These are phyloP conservation scores for Oenanthe oenanthe DNA, from an alignment of 2,113 vertebrate genomes.

Conservation along the genomic window DNA sequence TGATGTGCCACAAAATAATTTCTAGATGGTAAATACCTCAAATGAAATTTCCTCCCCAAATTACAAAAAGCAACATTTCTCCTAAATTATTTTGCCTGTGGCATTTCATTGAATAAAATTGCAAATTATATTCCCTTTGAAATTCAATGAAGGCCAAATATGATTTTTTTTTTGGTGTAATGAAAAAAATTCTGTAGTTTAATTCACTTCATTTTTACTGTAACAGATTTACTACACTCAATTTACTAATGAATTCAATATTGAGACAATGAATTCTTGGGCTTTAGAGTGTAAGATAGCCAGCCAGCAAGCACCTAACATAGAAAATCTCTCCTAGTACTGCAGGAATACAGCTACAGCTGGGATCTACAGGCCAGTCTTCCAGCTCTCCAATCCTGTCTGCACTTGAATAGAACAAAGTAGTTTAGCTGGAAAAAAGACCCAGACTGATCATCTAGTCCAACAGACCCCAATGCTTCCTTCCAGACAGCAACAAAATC, in stretches of 20 bases:
- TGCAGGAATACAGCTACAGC: background rate
- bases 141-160: background rate
- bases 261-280: background rate
- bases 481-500: background rate
- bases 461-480: background rate
- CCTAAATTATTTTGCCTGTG: background rate
- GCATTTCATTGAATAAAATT: background rate
- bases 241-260: background rate
- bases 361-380: background rate
- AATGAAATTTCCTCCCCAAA: background rate
- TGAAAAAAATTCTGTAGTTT: background rate
- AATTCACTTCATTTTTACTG: background rate
- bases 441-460: background rate
- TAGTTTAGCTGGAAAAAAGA: background rate
- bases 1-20: background rate
- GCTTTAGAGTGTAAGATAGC: background rate
- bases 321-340: background rate
- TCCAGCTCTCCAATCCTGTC: background rate
- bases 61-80: background rate
- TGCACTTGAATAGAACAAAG: background rate
- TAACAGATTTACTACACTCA: background rate
- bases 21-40: background rate
- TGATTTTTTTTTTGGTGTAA: background rate
- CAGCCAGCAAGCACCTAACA: background rate
- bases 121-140: background rate